Percentiles rank a stretch among this genome's conserved stretches.
phyloP scores from a whole-genome alignment of 1,140 invertebrate genomes.

The Zaprionus camerounensis region DNA sequence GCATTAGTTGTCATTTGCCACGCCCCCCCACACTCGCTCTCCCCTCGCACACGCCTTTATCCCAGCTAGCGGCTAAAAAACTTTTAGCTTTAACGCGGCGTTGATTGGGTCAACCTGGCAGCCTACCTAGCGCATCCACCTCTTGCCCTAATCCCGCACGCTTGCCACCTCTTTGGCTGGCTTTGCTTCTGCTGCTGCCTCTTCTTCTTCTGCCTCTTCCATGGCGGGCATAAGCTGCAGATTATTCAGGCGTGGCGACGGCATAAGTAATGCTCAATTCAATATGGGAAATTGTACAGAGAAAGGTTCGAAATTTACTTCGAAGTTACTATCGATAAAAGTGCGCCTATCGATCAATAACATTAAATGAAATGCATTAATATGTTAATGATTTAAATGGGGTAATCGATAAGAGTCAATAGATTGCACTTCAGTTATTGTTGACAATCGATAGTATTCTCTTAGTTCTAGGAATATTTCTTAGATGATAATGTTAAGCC shows the following conservation, averaged over 20 bases:
- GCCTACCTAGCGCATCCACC: background rate
- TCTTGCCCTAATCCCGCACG: too few species aligned
- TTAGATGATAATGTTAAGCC: too few species aligned
- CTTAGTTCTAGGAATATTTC: too few species aligned
- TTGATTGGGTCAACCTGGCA: conserved; percentile 42
- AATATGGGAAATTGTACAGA: too few species aligned
- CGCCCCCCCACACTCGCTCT: background rate
- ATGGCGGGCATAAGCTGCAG: conserved; percentile 31
- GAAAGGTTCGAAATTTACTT: too few species aligned
- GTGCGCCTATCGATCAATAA: background rate
- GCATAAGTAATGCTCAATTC: conserved; percentile 30
- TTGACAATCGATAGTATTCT: too few species aligned
- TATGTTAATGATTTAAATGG: too few species aligned
- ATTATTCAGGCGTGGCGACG: conserved; percentile 36
- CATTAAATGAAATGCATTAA: too few species aligned
- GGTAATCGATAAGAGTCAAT: background rate
- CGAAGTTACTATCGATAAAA: background rate
- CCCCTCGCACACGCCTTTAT: background rate
- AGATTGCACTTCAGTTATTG: too few species aligned
- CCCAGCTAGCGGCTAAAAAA: conserved; percentile 2
- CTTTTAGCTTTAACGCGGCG: conserved; percentile 42
- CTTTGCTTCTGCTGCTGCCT: background rate
- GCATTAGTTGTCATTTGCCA: conserved; percentile 57
- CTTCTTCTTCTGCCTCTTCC: background rate
- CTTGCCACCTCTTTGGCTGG: background rate